Conservation (phyloP, 2,888 invertebrate species). For the Pheosia tremula region DNA sequence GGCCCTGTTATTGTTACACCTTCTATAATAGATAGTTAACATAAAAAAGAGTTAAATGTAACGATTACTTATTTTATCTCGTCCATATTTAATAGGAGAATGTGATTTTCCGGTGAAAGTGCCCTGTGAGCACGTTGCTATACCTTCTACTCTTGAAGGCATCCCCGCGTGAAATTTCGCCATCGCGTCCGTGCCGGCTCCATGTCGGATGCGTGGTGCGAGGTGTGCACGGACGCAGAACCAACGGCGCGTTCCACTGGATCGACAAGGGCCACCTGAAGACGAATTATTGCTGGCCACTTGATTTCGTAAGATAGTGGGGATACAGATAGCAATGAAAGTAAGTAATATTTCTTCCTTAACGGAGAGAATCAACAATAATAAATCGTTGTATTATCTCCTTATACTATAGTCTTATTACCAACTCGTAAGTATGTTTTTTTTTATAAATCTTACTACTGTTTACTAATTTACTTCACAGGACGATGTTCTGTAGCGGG, state of each 20-base stretch:
- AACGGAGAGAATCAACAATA: too few species aligned
- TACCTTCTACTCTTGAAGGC: background rate
- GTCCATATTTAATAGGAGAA: too few species aligned
- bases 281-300: background rate
- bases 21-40: too few species aligned
- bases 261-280: background rate
- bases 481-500: background rate
- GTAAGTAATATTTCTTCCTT: background rate
- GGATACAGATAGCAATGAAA: background rate
- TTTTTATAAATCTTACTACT: too few species aligned
- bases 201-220: background rate
- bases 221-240: background rate
- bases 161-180: background rate
- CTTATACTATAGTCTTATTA: too few species aligned
- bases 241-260: background rate
- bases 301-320: background rate
- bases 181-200: background rate
- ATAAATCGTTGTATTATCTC: too few species aligned
- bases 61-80: too few species aligned
- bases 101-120: background rate
- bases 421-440: too few species aligned
- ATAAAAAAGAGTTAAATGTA: too few species aligned
- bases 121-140: background rate
- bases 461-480: too few species aligned
- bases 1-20: too few species aligned